A percentile compares a stretch with the other conserved stretches of the same genome.
Conservation (phyloP, 2,888 invertebrate species). For the Cantharis nigra region DNA sequence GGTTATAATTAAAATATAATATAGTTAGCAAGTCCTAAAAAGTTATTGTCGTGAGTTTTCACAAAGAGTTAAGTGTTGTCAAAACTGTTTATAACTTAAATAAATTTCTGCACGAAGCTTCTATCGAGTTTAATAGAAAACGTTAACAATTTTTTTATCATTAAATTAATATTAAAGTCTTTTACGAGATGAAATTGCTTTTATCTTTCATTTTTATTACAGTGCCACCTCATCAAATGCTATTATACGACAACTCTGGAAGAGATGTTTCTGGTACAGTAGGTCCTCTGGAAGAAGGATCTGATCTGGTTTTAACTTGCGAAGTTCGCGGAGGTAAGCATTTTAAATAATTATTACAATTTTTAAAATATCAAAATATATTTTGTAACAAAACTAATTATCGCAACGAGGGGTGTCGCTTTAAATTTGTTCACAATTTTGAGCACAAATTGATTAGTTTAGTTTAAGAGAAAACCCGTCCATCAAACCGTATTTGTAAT, state of each 20-base stretch:
- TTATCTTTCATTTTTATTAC: constrained; percentile 52
- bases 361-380: not conserved
- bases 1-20: not conserved
- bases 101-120: not conserved
- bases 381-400: constrained; percentile 1
- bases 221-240: constrained; percentile 88
- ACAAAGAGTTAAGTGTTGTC: not conserved
- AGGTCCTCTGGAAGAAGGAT: constrained; percentile 82
- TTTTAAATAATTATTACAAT: not conserved
- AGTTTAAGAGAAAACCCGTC: not conserved
- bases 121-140: not conserved
- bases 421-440: not conserved
- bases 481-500: not conserved
- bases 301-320: constrained; percentile 80
- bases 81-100: not conserved
- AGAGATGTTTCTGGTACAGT: constrained; percentile 77
- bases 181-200: not conserved
- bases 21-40: not conserved
- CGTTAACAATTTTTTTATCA: not conserved
- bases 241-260: constrained; percentile 83
- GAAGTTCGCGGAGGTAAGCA: constrained; percentile 86
- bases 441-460: not conserved
- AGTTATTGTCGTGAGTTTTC: not conserved
- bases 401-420: not conserved
- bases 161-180: not conserved